These are phyloP conservation scores for Melitaea athalia DNA, from an alignment of 2,888 invertebrate genomes.

Conservation along the genomic window DNA sequence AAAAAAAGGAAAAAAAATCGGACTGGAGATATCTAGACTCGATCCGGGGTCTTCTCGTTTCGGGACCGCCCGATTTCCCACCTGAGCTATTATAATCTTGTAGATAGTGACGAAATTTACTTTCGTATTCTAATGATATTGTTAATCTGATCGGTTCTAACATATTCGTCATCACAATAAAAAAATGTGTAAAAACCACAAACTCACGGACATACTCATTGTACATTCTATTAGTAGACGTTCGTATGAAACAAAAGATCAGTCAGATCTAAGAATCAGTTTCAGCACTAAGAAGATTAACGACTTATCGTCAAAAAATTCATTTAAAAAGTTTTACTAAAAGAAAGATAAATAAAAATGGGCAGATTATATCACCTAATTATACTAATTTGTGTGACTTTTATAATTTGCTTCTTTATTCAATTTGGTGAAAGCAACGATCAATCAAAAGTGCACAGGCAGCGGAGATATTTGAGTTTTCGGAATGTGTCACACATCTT, in stretches of 20 bases:
- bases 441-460: neutral
- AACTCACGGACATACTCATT: neutral
- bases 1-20: too few relatives aligned
- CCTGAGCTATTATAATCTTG: too few relatives aligned
- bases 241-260: neutral
- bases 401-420: slow-evolving; percentile 7
- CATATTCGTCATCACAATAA: neutral
- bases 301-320: neutral
- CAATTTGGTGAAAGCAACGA: neutral
- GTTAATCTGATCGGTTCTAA: too few relatives aligned
- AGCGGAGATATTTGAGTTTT: slow-evolving; percentile 1
- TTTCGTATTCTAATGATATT: too few relatives aligned
- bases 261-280: neutral
- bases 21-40: too few relatives aligned
- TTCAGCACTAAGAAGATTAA: slow-evolving; percentile 4
- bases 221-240: neutral
- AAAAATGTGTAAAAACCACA: neutral
- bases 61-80: too few relatives aligned
- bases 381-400: slow-evolving; percentile 4
- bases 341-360: neutral
- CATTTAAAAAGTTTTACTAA: neutral
- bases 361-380: neutral
- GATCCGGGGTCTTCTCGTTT: too few relatives aligned
- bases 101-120: too few relatives aligned
- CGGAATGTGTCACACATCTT: slow-evolving; percentile 7